Evolutionary conservation across 2,113 vertebrate genomes (phyloP).

Genomic region (Lepidothrix coronata): DNA sequence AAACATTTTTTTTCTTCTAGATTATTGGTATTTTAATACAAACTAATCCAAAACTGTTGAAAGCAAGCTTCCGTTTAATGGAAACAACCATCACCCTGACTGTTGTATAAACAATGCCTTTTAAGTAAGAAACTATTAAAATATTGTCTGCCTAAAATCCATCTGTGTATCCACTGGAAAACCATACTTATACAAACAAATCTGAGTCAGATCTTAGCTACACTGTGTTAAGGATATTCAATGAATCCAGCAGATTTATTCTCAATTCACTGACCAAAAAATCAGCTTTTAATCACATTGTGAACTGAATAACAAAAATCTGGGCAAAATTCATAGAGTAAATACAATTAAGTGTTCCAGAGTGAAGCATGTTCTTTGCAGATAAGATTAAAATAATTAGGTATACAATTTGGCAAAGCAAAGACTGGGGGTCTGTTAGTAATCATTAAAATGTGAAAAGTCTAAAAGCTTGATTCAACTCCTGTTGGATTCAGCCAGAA

Average conservation of each 20-base stretch:
- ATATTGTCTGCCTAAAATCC: background rate
- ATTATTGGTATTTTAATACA: background rate
- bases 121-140: background rate
- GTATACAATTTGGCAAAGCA: background rate
- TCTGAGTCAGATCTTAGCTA: background rate
- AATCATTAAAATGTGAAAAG: background rate
- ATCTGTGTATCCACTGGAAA: background rate
- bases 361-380: background rate
- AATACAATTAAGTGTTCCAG: background rate
- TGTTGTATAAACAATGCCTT: background rate
- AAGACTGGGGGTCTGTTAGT: background rate
- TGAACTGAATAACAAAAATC: background rate
- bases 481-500: background rate
- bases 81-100: background rate
- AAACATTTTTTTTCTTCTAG: background rate
- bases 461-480: background rate
- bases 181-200: background rate
- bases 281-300: background rate
- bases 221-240: background rate
- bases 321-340: background rate
- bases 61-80: background rate
- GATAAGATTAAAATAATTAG: background rate
- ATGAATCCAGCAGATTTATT: background rate
- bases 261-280: background rate
- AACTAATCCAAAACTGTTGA: background rate